Evolutionary conservation across 2,113 vertebrate species (phyloP).

Genomic region (Gadus macrocephalus): DNA sequence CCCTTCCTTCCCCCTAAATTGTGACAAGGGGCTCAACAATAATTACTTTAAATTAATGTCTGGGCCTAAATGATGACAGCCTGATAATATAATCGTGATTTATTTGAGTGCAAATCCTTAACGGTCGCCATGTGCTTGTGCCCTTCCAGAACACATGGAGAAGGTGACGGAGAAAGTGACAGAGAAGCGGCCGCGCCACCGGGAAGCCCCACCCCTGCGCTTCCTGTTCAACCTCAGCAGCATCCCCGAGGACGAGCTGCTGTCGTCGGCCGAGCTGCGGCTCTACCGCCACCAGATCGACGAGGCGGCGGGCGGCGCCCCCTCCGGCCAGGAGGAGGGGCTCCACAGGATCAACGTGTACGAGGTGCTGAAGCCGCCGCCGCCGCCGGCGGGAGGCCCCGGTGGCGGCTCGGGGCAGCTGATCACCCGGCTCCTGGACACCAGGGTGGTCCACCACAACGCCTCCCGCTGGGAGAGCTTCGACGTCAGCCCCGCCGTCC

Average conservation of each 20-base stretch:
- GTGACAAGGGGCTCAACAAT: too few relatives aligned
- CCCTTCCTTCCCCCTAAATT: too few relatives aligned
- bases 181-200: slow-evolving; percentile 65
- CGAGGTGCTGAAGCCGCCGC: slow-evolving; percentile 88
- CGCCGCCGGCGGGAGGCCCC: slow-evolving; percentile 14
- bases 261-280: slow-evolving; percentile 91
- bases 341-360: slow-evolving; percentile 96
- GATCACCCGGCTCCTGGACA: slow-evolving; percentile 94
- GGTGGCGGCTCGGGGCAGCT: slow-evolving; percentile 64
- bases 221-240: slow-evolving; percentile 98
- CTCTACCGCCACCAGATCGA: slow-evolving; percentile 88
- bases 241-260: slow-evolving; percentile 91
- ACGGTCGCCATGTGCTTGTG: not conserved
- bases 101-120: too few relatives aligned
- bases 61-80: too few relatives aligned
- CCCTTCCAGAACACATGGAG: slow-evolving; percentile 87
- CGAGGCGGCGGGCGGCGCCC: slow-evolving; percentile 60
- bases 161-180: slow-evolving; percentile 37
- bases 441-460: slow-evolving; percentile 90
- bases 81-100: too few relatives aligned
- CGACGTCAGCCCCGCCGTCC: slow-evolving; percentile 93
- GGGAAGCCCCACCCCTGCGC: slow-evolving; percentile 69
- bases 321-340: slow-evolving; percentile 64
- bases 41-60: too few relatives aligned
- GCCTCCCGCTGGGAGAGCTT: slow-evolving; percentile 92